A percentile compares a stretch with the other conserved stretches of the same genome.
phyloP scores from a whole-genome alignment of 2,797 vertebrate species.

The Propithecus perrieri region DNA sequence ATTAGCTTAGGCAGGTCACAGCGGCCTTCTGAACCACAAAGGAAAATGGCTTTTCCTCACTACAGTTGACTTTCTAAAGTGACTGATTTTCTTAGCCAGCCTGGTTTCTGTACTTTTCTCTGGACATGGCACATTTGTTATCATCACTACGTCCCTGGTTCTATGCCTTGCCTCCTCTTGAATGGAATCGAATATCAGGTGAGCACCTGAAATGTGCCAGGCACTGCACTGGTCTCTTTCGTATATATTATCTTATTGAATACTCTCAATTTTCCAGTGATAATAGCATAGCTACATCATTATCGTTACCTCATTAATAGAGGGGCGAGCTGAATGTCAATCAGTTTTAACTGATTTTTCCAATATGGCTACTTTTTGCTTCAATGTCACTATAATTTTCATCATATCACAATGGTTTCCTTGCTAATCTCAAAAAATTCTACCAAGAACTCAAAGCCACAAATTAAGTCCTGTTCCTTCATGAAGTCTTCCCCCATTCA shows the following conservation, averaged over 20 bases:
- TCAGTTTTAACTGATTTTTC: not conserved
- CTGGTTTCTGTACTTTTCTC: not conserved
- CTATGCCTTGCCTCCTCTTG: not conserved
- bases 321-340: not conserved
- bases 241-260: not conserved
- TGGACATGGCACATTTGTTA: not conserved
- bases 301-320: not conserved
- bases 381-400: not conserved
- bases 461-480: accelerated
- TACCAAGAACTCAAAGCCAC: not conserved
- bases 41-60: not conserved
- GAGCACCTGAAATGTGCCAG: not conserved
- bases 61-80: not conserved
- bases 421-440: not conserved
- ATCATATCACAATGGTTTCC: not conserved
- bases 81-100: not conserved
- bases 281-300: not conserved
- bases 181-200: not conserved
- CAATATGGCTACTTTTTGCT: not conserved
- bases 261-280: not conserved
- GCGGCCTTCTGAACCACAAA: not conserved
- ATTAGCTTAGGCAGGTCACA: not conserved
- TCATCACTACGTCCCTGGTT: not conserved
- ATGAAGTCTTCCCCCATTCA: not conserved
- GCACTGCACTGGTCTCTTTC: not conserved